Evolutionary conservation across 2,888 invertebrate genomes (phyloP).

Genomic region (Tenthredo livida): DNA sequence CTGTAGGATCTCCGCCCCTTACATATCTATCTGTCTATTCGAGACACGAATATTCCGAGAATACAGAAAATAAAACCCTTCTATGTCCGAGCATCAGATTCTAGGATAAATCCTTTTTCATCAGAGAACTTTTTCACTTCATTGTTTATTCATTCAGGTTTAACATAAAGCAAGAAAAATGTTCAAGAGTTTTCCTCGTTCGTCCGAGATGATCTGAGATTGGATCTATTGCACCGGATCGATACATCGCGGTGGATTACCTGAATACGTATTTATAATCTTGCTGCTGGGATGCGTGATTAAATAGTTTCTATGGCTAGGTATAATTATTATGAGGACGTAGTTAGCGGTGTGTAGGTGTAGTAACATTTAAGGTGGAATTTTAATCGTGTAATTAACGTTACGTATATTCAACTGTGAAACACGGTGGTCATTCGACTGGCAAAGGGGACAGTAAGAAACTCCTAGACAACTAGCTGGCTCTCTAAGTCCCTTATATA

Average conservation of each 20-base stretch:
- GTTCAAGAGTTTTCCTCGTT: neutral
- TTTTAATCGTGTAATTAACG: conserved; percentile 55
- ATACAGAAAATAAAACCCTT: neutral
- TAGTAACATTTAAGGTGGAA: conserved; percentile 32
- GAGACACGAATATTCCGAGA: neutral
- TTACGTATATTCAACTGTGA: conserved; percentile 25
- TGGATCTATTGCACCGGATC: neutral
- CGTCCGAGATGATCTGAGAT: neutral
- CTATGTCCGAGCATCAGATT: neutral
- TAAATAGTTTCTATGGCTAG: neutral
- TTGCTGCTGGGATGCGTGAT: neutral
- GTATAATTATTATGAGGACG: neutral
- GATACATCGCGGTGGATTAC: neutral
- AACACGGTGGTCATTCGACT: conserved; percentile 1
- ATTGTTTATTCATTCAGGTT: neutral
- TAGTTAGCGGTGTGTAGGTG: neutral
- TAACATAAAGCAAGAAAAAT: neutral
- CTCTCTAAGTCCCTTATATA: neutral
- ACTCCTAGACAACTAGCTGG: conserved; percentile 35
- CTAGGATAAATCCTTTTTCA: neutral
- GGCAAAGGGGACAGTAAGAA: conserved; percentile 10
- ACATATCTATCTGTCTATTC: conserved; percentile 25
- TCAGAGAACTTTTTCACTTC: neutral
- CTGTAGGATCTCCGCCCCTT: conserved; percentile 57
- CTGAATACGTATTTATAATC: neutral